Base-by-base conservation (phyloP, 1,140 invertebrate species). In the Pseudomyrmex cubaensis region DNA sequence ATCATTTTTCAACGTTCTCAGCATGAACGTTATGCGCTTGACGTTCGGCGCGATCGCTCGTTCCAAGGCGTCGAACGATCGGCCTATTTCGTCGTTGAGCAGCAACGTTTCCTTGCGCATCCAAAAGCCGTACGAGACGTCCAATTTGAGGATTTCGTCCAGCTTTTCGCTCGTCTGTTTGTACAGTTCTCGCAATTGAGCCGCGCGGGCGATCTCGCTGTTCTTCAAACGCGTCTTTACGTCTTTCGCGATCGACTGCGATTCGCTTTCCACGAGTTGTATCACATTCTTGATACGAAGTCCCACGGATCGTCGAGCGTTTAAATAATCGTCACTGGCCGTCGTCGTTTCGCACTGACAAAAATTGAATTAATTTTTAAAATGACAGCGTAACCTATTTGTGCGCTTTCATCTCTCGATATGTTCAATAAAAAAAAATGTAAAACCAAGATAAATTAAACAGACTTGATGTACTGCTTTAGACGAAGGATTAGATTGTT, bases 321-420 rank as follows among this genome's bases (percentile, higher is more conserved):
- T 64, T 8, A 61, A n/a, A 35, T 90, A 90, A 63, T 72, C 48
- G 8, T 90, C 85, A 15, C 44, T 10, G 1, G 69, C 57, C 22
- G n/a, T 77, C 20, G 22, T 84, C 17, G 13, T 25, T n/a, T 75
- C 62, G 20, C 85, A 88, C 87, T 90, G 35, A 35, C 35, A 5
- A 66, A 25, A 87, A 80, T 61, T 85, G 44, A 50, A 35, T 35
- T 35, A 7, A 35, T 35, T 20, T 20, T 20, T 35, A 35, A 35
- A 35, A 35, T 35, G 35, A 35, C 35, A 7, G 35, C 35, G 5
- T 7, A 25, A 25, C 3, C 12, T 73, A 59, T 46, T 20, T 44
- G 12, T 12, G n/a, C 20, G 22, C 9, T 52, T 69, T 70, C 5
- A 35, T 35, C 35, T 35, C 35, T 35, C 35, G 35, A 35, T 35